Base-by-base conservation (phyloP, 1,140 invertebrate genomes). In the Tetramorium alpestre region DNA sequence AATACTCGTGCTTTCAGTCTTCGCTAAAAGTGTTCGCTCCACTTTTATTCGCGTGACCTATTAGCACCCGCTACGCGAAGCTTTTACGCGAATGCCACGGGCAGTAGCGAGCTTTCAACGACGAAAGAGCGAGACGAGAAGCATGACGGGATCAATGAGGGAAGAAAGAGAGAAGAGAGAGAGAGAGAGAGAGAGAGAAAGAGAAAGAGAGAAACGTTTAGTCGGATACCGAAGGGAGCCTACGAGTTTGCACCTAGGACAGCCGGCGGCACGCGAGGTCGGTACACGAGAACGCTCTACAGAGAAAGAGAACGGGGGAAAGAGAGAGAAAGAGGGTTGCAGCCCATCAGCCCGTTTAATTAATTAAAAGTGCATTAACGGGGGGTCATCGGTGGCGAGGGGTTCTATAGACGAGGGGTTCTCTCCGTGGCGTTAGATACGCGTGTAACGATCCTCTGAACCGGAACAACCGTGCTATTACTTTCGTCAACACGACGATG, bases 301-400 rank as follows among this genome's bases (percentile, higher is more conserved):
- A 13, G 11, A 75, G 86, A 41, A 38, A 76, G 64, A 82, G 87
- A 82, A 85, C 62, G 90, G 81, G 87, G 90, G 88, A 86, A 78
- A 88, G 89, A 87, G 69, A 81, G 38, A 88, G 87, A 88, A 87
- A 81, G 88, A 85, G 80, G 88, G 88, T 54, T 72, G 90, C 69
- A 87, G 81, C 88, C 92, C 92, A 94, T 94, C 92, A 93, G 92
- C 91, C 93, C 94, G 94, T 95, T 95, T 95, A 95, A 95, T 95
- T 95, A 95, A 95, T 95, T 95, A 95, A 95, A 95, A 95, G 94
- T 95, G 94, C 94, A 95, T 95, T 95, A 95, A 94, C 93, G 90
- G 80, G 67, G 87, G 80, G 89, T 89, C 86, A 84, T 73, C 67
- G 87, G 72, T 58, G 60, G 16, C 64, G 60, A 47, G 58, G 75